Conservation (phyloP, 2,888 invertebrate species). For the Harpagoxenus sublaevis region DNA sequence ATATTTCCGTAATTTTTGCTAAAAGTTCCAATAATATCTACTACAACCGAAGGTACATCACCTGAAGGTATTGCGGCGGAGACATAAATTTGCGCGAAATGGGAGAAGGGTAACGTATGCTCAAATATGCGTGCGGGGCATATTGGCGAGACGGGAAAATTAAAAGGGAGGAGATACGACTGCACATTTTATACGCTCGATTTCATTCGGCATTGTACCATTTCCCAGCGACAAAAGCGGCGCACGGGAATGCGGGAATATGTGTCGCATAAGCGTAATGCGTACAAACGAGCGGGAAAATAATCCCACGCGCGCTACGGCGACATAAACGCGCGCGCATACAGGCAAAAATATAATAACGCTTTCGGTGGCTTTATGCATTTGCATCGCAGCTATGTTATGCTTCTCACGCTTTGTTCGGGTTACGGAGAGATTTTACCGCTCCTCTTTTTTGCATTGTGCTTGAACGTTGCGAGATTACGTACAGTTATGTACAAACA, state of each 20-base stretch:
- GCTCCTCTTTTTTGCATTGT: neutral
- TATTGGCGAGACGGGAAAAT: neutral
- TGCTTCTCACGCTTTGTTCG: conserved; percentile 51
- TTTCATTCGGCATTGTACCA: conserved; percentile 51
- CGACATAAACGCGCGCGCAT: conserved; percentile 6
- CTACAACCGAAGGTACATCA: neutral
- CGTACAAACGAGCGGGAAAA: conserved; percentile 54
- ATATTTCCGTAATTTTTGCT: conserved; percentile 6
- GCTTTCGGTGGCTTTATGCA: conserved; percentile 50
- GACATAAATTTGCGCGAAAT: neutral
- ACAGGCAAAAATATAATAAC: conserved; percentile 40
- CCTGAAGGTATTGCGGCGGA: neutral
- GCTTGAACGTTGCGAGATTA: conserved; percentile 24
- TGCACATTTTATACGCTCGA: conserved; percentile 40
- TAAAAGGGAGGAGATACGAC: conserved; percentile 47
- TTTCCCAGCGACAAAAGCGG: conserved; percentile 42
- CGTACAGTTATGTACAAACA: neutral
- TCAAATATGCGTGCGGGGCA: neutral
- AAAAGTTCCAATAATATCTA: neutral
- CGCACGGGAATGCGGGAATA: conserved; percentile 36
- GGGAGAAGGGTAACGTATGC: neutral
- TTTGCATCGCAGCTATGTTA: conserved; percentile 31
- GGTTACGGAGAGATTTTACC: conserved; percentile 33
- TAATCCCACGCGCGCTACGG: conserved; percentile 31
- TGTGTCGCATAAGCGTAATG: conserved; percentile 45